Percentiles rank a stretch among this genome's conserved stretches.
Conservation (phyloP, 2,888 invertebrate genomes). For the Chymomyza amoena region DNA sequence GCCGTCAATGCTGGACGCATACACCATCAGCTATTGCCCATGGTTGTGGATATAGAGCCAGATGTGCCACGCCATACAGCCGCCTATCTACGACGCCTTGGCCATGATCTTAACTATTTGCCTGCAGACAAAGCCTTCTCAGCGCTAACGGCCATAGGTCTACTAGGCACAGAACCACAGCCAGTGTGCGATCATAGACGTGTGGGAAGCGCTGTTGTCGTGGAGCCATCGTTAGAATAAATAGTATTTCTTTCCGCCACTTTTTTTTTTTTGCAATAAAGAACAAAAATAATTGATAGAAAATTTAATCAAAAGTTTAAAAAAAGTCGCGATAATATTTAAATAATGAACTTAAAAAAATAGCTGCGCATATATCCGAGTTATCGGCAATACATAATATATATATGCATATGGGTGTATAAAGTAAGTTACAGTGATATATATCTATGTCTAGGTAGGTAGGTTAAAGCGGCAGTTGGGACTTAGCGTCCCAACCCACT, state of each 20-base stretch:
- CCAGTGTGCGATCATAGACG: constrained; percentile 79
- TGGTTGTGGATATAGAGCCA: constrained; percentile 84
- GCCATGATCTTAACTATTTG: constrained; percentile 75
- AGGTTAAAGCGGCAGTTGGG: too few relatives aligned
- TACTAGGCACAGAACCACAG: constrained; percentile 75
- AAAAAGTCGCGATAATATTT: background rate
- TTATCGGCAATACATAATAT: background rate
- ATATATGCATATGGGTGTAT: background rate
- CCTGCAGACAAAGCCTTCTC: constrained; percentile 80
- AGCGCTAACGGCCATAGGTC: constrained; percentile 81
- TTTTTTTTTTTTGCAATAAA: constrained; percentile 14
- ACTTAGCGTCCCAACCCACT: too few relatives aligned
- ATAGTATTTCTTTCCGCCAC: background rate
- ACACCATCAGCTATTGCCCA: constrained; percentile 94
- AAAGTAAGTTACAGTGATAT: background rate
- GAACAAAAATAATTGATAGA: background rate
- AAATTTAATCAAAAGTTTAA: background rate
- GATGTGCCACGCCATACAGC: constrained; percentile 81
- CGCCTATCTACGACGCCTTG: constrained; percentile 60
- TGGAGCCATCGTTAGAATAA: constrained; percentile 31
- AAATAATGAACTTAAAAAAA: background rate
- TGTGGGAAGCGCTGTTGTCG: constrained; percentile 77
- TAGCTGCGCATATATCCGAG: background rate
- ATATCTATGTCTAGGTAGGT: background rate
- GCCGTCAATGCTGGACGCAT: constrained; percentile 86